These are phyloP conservation scores for Drosophila elegans DNA, from an alignment of 1,140 invertebrate species.

Conservation along the genomic window DNA sequence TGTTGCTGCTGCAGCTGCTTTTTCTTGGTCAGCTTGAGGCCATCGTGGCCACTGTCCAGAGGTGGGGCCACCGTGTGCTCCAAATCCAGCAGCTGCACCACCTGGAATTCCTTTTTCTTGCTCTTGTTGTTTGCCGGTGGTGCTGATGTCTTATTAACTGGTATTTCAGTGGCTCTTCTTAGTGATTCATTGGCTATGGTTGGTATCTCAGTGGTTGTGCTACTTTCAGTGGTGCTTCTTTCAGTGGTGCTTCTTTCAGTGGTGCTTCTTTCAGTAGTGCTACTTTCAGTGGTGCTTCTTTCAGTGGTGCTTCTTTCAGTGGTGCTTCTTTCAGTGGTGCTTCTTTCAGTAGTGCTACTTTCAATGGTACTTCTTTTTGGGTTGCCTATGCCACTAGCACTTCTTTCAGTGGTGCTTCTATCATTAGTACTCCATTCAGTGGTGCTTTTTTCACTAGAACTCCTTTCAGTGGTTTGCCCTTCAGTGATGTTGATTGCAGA, in stretches of 20 bases:
- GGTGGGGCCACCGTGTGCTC: slow-evolving; percentile 62
- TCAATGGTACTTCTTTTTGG: not conserved
- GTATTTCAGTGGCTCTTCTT: not conserved
- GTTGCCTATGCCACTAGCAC: too few species aligned
- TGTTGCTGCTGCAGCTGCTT: slow-evolving; percentile 80
- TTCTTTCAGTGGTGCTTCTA: not conserved
- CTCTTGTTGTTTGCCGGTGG: slow-evolving; percentile 6
- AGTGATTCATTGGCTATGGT: not conserved
- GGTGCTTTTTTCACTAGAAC: slow-evolving; percentile 10
- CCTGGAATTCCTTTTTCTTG: slow-evolving; percentile 1
- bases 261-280: not conserved
- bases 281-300: not conserved
- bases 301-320: not conserved
- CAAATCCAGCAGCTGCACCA: slow-evolving; percentile 67
- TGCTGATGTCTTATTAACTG: not conserved
- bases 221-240: not conserved
- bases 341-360: not conserved
- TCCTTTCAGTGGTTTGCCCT: slow-evolving; percentile 7
- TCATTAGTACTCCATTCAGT: not conserved
- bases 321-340: slow-evolving; percentile 19
- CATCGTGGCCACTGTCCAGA: slow-evolving; percentile 71
- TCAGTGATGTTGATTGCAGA: not conserved
- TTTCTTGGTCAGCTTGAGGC: slow-evolving; percentile 71
- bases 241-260: slow-evolving; percentile 7
- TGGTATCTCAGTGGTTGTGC: not conserved